phyloP scores from a whole-genome alignment of 2,113 vertebrate species.

The Crotalus horridus region DNA sequence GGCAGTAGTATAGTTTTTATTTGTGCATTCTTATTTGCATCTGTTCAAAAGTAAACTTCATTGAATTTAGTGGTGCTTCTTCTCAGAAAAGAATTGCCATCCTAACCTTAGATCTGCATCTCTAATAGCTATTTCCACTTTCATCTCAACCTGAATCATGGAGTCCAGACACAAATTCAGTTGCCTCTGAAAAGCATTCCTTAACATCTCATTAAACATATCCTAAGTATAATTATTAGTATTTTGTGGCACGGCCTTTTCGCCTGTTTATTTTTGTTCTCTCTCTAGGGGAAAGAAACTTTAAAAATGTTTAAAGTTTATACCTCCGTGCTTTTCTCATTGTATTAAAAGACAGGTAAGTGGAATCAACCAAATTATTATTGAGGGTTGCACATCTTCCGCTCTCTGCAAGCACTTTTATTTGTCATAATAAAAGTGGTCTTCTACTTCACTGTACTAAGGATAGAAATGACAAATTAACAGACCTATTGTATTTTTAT shows the following conservation, averaged over 20 bases:
- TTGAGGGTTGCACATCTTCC: not conserved
- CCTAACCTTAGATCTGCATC: not conserved
- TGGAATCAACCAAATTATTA: not conserved
- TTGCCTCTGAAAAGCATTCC: not conserved
- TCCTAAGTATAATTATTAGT: not conserved
- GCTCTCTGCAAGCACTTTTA: not conserved
- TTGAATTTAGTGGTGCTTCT: not conserved
- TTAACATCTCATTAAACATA: not conserved
- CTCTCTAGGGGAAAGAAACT: not conserved
- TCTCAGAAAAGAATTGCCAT: not conserved
- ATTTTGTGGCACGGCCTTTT: not conserved
- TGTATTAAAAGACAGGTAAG: not conserved
- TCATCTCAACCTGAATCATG: not conserved
- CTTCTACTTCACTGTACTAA: not conserved
- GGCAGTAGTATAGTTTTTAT: not conserved
- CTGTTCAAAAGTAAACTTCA: not conserved
- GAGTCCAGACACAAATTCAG: not conserved
- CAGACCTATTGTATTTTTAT: not conserved
- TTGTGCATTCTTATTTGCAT: not conserved
- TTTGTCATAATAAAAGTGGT: not conserved
- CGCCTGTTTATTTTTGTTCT: not conserved
- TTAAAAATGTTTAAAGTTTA: not conserved
- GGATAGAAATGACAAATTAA: not conserved
- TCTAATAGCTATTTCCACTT: not conserved
- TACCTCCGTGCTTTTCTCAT: not conserved